A percentile compares a stretch with the other conserved stretches of the same genome.
Conservation (phyloP, 2,113 vertebrate species). For the Mustelus asterias region DNA sequence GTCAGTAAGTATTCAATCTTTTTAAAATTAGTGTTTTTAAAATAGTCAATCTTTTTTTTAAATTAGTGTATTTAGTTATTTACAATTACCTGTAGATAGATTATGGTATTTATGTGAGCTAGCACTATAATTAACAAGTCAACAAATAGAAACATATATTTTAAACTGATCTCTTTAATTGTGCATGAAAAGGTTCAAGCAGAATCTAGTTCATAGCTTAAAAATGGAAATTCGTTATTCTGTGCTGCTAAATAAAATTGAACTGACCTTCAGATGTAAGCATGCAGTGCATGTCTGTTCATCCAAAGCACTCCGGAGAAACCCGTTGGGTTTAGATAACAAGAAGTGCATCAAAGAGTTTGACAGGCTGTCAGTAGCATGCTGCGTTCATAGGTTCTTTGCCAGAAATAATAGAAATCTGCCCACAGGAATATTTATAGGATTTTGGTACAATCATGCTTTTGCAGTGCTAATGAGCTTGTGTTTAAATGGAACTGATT, state of each 20-base stretch:
- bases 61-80: background rate
- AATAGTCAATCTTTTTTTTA: background rate
- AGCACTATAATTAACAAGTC: background rate
- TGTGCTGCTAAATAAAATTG: background rate
- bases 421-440: background rate
- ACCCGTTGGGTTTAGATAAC: conserved; percentile 19
- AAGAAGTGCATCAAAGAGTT: conserved; percentile 20
- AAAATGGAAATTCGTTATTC: background rate
- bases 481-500: background rate
- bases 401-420: conserved; percentile 22
- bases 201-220: background rate
- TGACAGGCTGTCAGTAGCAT: background rate
- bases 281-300: background rate
- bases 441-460: background rate
- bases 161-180: background rate
- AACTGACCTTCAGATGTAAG: conserved; percentile 36
- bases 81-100: background rate
- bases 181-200: background rate
- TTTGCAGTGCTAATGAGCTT: background rate
- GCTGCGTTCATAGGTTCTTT: conserved; percentile 16
- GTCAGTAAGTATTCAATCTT: conserved; percentile 21
- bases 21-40: background rate
- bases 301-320: background rate
- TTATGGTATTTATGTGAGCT: conserved; percentile 1
- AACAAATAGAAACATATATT: background rate